Conservation (phyloP, 2,797 vertebrate genomes). For the Lacerta viridis region DNA sequence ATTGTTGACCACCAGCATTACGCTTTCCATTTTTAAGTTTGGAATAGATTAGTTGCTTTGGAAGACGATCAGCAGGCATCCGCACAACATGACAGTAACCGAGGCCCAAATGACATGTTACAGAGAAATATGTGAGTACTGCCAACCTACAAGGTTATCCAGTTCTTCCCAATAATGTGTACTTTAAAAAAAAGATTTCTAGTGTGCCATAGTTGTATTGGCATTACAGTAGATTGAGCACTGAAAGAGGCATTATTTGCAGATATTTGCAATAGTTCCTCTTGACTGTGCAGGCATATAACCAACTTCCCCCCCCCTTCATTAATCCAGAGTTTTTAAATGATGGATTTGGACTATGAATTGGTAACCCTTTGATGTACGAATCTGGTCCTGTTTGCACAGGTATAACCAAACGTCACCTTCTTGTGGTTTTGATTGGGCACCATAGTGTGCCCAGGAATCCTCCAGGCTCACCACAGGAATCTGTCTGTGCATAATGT, state of each 20-base stretch:
- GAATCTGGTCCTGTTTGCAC: not conserved
- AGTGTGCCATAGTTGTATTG: not conserved
- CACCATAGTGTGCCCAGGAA: not conserved
- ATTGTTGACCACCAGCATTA: no score
- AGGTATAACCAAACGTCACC: not conserved
- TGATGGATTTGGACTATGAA: not conserved
- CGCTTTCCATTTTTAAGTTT: no score
- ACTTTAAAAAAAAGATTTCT: not conserved
- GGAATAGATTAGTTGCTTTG: no score
- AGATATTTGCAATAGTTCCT: not conserved
- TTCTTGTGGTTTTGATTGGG: not conserved
- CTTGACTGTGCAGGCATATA: not conserved
- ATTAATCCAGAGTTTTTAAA: not conserved
- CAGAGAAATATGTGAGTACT: not conserved
- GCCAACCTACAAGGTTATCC: not conserved
- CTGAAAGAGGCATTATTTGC: slow-evolving; percentile 56
- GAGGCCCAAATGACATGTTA: not conserved
- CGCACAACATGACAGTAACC: no score
- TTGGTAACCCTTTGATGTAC: not conserved
- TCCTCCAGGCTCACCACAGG: not conserved
- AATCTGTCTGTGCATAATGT: not conserved
- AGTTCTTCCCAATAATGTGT: not conserved
- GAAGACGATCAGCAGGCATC: no score
- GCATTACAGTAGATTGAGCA: slow-evolving; percentile 54
- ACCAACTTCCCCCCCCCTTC: not conserved